phyloP scores from a whole-genome alignment of 1,140 invertebrate species.

The Sycophaga agraensis region DNA sequence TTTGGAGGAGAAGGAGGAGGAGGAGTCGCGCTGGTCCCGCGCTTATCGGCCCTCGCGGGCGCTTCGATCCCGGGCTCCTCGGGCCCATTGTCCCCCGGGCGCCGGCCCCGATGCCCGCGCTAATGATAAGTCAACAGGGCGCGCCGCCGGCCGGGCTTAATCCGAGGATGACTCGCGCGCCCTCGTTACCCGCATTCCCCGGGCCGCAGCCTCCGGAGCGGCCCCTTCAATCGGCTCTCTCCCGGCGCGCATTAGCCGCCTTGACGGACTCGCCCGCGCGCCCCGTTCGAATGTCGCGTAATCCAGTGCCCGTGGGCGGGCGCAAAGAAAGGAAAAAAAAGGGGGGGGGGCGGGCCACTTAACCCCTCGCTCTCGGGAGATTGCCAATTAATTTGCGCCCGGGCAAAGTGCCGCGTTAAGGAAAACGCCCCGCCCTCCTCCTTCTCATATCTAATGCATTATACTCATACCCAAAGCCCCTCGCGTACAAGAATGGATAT shows the following conservation, averaged over 20 bases:
- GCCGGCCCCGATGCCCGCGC: no score
- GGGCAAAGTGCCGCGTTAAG: conserved; percentile 47
- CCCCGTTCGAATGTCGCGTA: conserved; percentile 42
- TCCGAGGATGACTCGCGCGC: background rate
- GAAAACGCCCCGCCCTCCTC: background rate
- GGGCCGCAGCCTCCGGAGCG: no score
- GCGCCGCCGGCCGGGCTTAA: no score
- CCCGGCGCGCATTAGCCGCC: background rate
- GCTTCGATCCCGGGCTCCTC: conserved; percentile 38
- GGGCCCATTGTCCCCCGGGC: no score
- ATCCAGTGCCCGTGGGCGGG: conserved; percentile 37
- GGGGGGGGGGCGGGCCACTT: no score
- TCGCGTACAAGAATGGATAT: conserved; percentile 9
- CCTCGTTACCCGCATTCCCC: no score
- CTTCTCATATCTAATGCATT: conserved; percentile 24
- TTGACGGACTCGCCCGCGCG: no score
- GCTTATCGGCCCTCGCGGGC: conserved; percentile 53
- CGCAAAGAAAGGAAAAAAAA: conserved; percentile 40
- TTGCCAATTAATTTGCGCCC: conserved; percentile 53
- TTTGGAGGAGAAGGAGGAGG: no score
- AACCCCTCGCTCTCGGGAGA: conserved; percentile 43
- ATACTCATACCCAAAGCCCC: conserved; percentile 14
- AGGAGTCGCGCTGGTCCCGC: conserved; percentile 56
- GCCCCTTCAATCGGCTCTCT: no score
- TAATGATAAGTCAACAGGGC: no score